Conservation (phyloP, 2,888 invertebrate genomes). For the Nemapogon koenigi region DNA sequence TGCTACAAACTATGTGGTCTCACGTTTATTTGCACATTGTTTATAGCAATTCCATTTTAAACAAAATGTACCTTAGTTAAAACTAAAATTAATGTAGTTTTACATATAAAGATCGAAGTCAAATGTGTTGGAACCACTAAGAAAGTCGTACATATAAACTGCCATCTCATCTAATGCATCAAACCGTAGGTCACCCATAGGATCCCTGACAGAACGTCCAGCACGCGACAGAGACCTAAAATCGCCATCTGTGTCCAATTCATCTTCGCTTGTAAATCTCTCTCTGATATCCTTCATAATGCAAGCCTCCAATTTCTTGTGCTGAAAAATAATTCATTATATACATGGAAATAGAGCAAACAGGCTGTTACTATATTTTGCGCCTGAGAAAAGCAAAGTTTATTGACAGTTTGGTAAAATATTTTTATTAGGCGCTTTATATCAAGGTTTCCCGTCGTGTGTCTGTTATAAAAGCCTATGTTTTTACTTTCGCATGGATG, state of each 20-base stretch:
- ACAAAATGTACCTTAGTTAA: too few species aligned
- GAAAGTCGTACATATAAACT: conserved; percentile 68
- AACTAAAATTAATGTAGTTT: too few species aligned
- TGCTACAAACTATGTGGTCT: neutral
- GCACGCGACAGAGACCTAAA: conserved; percentile 58
- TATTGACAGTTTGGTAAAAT: too few species aligned
- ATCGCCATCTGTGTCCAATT: conserved; percentile 59
- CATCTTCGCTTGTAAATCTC: conserved; percentile 66
- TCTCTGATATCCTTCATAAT: conserved; percentile 76
- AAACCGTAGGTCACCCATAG: conserved; percentile 40
- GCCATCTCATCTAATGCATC: conserved; percentile 65
- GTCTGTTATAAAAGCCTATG: too few species aligned
- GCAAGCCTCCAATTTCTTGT: conserved; percentile 75
- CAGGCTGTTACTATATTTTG: too few species aligned
- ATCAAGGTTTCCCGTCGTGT: too few species aligned
- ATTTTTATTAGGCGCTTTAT: too few species aligned
- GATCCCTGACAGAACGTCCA: conserved; percentile 50
- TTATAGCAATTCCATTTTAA: too few species aligned
- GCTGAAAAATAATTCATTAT: conserved; percentile 43
- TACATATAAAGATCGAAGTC: conserved; percentile 61
- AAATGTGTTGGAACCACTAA: conserved; percentile 64
- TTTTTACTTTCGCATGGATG: too few species aligned
- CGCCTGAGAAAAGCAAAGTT: too few species aligned
- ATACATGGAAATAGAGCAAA: too few species aligned
- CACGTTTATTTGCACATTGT: neutral